Evolutionary conservation across 2,113 vertebrate genomes (phyloP), one percentile per base, ranked within the genome.

Genomic region (Leucopsar rothschildi): DNA sequence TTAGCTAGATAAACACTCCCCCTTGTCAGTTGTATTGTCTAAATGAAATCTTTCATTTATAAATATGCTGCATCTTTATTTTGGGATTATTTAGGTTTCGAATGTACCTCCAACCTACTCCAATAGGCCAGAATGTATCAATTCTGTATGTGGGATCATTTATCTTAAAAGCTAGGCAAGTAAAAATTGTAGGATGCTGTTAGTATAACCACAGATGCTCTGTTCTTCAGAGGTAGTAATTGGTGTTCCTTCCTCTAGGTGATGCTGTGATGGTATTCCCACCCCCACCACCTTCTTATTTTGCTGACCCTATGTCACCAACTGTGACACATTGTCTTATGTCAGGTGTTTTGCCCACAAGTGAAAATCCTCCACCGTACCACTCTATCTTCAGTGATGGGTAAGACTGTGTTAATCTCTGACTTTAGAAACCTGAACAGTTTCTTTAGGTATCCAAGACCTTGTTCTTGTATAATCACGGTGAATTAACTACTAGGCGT

Each of bases 251-350:
- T 77, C 19, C 35, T 35, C 20, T 92, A 98, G 98, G 98, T 96
- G 98, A 98, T 81, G 93, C 97, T 21, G 96, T 98, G 80, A 96
- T 98, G 77, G 83, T 98, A 49, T 98, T 98, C 55, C 98, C 98
- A 16, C 97, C 98, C 11, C 98, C 98, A 15, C 98, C 98, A 39
- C 98, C 98, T 44, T 97, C 98, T 40, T 98, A 98, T 97, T 98
- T 98, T 95, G 87, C 95, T 6, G 97, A 98, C 14, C 68, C 96
- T 82, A 44, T 95, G 16, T 86, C 95, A 68, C 91, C 96, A 49
- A 15, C 64, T 5, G 33, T 82, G 42, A 82, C 93, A 33, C 84
- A 0, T 25, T 95, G 92, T 90, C 73, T 95, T 78, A 92, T 76
- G 55, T 50, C 95, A 27, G 29, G 33, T 47, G 13, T 65, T 66